Evolutionary conservation across 2,113 vertebrate species (phyloP), one percentile per base, ranked within the genome.

Genomic region (Thomomys bottae): DNA sequence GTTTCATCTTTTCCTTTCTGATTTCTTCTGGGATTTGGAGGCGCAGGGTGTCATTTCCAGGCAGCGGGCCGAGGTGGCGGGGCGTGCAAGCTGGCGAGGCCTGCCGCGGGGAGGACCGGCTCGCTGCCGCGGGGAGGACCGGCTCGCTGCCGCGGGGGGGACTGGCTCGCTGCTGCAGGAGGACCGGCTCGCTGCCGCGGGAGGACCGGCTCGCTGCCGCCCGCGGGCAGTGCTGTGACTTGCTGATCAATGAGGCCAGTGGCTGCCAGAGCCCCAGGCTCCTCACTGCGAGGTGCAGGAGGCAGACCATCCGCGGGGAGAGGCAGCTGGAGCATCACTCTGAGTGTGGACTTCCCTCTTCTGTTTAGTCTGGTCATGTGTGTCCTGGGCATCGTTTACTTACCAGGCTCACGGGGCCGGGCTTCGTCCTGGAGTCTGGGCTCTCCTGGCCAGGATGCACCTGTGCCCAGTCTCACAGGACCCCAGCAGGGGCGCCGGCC

Each of bases 381-480:
- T 10, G 15, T 36, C 40, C 63, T 26, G 12, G 2, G 1, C 9
- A 3, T 11, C 11, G 2, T 12, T 0, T 0, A 14, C 7, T 17
- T 1, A 1, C 2, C 9, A 24, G 7, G 57, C 42, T 34, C 30
- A 0, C 8, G 8, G 17, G 28, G 28, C 28, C 15, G 5, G 34
- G 0, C 2, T 1, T 15, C 17, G 68, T 64, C 54, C 38, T 1
- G 3, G 7, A 5, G 36, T 0, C 0, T 1, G 0, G 34, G 2
- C 17, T 15, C 42, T 6, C 1, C 8, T 1, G 8, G 9, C 12
- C 7, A 0, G 28, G 17, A 0, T 4, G 5, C 0, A 3, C 28
- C 54, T 2, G n/a, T 0, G 12, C 2, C 21, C 1, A 0, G 8
- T 42, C 4, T 26, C 7, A 1, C 15, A 14, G 45, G 9, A 2